Percentiles rank a stretch among this genome's conserved stretches.
phyloP scores from a whole-genome alignment of 2,113 vertebrate species.

The Etia nguti region DNA sequence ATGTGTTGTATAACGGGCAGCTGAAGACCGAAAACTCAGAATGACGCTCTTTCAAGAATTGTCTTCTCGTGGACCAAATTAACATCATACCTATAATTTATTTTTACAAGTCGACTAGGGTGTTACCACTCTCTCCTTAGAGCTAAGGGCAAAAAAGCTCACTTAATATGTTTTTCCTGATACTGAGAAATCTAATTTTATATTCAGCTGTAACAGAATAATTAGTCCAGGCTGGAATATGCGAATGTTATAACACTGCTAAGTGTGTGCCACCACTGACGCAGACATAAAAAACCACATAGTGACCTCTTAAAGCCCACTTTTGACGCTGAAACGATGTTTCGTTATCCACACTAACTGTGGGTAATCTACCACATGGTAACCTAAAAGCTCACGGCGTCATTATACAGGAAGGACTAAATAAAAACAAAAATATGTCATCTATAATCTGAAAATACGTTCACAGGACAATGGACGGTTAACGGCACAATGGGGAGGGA shows the following conservation, averaged over 20 bases:
- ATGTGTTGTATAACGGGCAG: not conserved
- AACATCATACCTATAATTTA: not conserved
- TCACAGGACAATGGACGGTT: conserved; percentile 49
- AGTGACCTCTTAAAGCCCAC: not conserved
- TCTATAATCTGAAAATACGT: conserved; percentile 37
- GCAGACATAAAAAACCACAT: not conserved
- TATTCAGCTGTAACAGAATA: not conserved
- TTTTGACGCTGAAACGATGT: not conserved
- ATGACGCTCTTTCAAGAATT: not conserved
- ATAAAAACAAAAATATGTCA: conserved; percentile 39
- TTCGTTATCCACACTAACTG: not conserved
- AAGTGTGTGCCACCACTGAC: not conserved
- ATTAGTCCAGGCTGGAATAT: not conserved
- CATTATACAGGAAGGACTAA: conserved; percentile 12
- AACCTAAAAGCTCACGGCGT: conserved; percentile 13
- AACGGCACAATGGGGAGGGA: conserved; percentile 21
- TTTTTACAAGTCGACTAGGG: not conserved
- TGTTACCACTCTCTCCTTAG: not conserved
- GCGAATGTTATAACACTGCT: not conserved
- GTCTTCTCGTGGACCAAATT: not conserved
- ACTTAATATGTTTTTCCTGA: not conserved
- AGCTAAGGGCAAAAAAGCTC: not conserved
- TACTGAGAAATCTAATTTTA: not conserved
- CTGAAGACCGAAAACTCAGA: not conserved
- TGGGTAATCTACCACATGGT: conserved; percentile 22